These are phyloP conservation scores for Platyscapa corneri DNA, from an alignment of 1,140 invertebrate species.

Conservation along the genomic window DNA sequence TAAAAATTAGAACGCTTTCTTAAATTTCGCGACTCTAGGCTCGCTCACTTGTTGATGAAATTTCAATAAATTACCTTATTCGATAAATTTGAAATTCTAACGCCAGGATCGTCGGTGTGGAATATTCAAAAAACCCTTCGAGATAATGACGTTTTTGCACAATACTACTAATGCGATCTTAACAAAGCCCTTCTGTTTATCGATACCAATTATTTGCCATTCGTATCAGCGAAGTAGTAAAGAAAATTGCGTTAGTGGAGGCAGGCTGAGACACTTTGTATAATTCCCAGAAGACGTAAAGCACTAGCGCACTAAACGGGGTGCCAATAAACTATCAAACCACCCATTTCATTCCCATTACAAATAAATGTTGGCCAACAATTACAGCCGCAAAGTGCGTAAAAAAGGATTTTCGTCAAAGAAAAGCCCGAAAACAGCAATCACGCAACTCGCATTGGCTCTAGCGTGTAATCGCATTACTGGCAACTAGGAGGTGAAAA, in stretches of 20 bases:
- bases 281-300: conserved; percentile 3
- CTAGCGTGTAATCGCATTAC: conserved; percentile 51
- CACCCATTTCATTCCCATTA: conserved; percentile 29
- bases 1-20: no score
- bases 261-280: not conserved
- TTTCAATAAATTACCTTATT: no score
- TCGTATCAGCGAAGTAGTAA: not conserved
- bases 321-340: not conserved
- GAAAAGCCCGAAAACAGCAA: conserved; percentile 28
- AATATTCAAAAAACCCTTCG: no score
- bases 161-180: not conserved
- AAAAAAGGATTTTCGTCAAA: conserved; percentile 46
- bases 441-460: conserved; percentile 51
- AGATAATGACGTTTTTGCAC: no score
- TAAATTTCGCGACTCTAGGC: no score
- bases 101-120: no score
- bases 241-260: not conserved
- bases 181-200: not conserved
- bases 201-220: not conserved
- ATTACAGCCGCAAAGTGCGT: conserved; percentile 45
- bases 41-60: no score
- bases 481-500: conserved; percentile 41
- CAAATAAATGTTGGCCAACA: conserved; percentile 46
- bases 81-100: no score
- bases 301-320: not conserved